Evolutionary conservation across 64 coral and sea anemone genomes (phyloP).

Genomic region (Dendrophyllia cribrosa): DNA sequence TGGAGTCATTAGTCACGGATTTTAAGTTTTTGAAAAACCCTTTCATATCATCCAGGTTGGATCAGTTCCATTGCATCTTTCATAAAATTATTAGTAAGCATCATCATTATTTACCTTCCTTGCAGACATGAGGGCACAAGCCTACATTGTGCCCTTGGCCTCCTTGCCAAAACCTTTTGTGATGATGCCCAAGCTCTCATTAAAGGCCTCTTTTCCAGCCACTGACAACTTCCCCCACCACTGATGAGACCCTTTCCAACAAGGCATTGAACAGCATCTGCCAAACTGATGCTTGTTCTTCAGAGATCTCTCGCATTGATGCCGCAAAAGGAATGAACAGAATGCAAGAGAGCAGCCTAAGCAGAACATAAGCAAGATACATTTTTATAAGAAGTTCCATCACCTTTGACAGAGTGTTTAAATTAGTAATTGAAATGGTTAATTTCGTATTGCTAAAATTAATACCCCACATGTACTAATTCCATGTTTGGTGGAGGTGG

Average conservation of each 20-base stretch:
- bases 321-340: slow-evolving; percentile 21
- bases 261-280: neutral
- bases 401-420: no score
- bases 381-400: no score
- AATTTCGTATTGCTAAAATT: no score
- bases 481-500: no score
- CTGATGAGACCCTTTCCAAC: neutral
- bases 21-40: no score
- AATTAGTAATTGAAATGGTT: no score
- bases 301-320: neutral
- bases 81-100: no score
- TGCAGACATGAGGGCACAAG: neutral
- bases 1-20: no score
- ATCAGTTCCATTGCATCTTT: no score
- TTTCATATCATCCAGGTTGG: no score
- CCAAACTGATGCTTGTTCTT: slow-evolving; percentile 22
- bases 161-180: neutral
- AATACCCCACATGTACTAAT: no score
- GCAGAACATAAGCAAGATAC: neutral
- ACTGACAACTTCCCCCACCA: neutral
- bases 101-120: no score
- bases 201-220: slow-evolving; percentile 6
- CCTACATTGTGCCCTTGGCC: neutral
- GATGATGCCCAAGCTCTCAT: neutral
- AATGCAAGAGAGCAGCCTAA: slow-evolving; percentile 20